Evolutionary conservation across 2,888 invertebrate genomes (phyloP).

Genomic region (Brachypalpus laphriformis): DNA sequence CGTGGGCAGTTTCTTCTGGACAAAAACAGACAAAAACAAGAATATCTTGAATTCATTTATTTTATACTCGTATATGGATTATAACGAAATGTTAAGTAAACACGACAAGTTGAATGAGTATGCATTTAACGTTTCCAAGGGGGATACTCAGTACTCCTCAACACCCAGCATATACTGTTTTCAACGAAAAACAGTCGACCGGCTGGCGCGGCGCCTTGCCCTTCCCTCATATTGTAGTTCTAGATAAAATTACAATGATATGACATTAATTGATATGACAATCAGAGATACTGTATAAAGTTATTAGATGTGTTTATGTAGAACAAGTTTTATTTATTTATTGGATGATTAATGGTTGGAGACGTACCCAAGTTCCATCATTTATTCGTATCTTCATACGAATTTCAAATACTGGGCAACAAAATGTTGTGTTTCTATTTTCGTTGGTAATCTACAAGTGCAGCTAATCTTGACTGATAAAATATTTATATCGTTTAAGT

Average conservation of each 20-base stretch:
- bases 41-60: background rate
- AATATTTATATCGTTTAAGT: too few species aligned
- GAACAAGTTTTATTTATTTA: background rate
- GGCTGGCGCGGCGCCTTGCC: background rate
- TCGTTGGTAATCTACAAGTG: too few species aligned
- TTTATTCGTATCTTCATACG: too few species aligned
- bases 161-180: too few species aligned
- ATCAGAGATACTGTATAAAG: background rate
- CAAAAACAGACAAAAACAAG: background rate
- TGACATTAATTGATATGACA: background rate
- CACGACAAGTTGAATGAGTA: too few species aligned
- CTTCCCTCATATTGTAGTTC: background rate
- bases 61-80: too few species aligned
- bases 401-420: too few species aligned
- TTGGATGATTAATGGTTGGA: background rate
- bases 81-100: background rate
- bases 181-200: too few species aligned
- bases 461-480: too few species aligned
- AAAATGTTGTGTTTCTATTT: too few species aligned
- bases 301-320: background rate
- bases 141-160: background rate
- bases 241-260: conserved; percentile 9
- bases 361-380: too few species aligned
- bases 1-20: background rate
- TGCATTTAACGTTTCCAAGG: background rate